Conservation (phyloP, 2,113 vertebrate genomes). For the Carassius auratus region DNA sequence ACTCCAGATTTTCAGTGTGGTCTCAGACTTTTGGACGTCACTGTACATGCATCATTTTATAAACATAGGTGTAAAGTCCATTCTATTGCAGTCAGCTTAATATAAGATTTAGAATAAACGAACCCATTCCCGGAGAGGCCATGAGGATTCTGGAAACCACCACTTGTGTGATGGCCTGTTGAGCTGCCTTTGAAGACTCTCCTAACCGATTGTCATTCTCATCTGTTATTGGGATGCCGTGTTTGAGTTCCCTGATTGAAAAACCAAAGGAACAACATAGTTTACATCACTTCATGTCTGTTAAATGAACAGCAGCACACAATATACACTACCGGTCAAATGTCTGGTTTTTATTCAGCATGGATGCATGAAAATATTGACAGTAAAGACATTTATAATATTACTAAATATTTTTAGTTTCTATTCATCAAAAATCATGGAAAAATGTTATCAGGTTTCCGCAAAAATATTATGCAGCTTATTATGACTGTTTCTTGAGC, state of each 20-base stretch:
- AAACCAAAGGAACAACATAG: background rate
- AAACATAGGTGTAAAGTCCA: background rate
- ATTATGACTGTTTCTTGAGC: background rate
- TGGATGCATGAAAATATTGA: background rate
- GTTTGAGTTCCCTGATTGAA: constrained; percentile 85
- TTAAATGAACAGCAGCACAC: background rate
- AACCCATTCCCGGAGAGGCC: constrained; percentile 98
- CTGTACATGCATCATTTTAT: background rate
- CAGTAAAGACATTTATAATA: background rate
- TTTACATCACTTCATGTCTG: background rate
- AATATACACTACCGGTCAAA: background rate
- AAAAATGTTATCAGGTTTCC: background rate
- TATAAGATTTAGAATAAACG: constrained; percentile 43
- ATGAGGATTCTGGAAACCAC: constrained; percentile 96
- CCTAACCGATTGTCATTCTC: constrained; percentile 91
- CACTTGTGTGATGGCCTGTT: constrained; percentile 94
- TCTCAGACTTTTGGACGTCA: no score
- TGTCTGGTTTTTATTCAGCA: background rate
- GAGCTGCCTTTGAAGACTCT: constrained; percentile 90
- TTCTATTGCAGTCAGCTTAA: background rate
- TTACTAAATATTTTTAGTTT: background rate
- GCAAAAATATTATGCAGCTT: background rate
- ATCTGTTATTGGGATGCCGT: constrained; percentile 91
- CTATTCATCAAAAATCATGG: background rate
- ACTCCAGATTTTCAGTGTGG: no score